Percentiles rank a stretch among this genome's conserved stretches.
phyloP scores from a whole-genome alignment of 2,113 vertebrate genomes.

The Macrotis lagotis region DNA sequence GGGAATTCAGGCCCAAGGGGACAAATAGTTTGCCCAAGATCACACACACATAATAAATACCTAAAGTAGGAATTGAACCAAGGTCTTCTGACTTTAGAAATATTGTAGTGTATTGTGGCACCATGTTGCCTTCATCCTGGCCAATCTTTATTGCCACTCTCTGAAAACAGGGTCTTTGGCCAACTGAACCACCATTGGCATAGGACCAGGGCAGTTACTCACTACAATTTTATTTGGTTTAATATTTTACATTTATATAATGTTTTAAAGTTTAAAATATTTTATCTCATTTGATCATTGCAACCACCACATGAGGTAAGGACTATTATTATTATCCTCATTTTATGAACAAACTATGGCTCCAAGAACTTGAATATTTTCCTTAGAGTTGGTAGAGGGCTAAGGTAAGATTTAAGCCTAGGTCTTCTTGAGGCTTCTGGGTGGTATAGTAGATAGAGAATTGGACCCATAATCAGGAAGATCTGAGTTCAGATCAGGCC shows the following conservation, averaged over 20 bases:
- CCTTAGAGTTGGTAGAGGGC: background rate
- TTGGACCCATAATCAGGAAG: background rate
- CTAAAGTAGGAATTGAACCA: background rate
- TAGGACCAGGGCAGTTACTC: background rate
- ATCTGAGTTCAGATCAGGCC: background rate
- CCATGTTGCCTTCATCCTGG: background rate
- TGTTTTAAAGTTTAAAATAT: background rate
- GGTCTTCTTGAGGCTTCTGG: background rate
- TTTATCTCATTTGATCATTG: background rate
- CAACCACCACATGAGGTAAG: background rate
- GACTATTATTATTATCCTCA: background rate
- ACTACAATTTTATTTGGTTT: background rate
- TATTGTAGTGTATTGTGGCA: background rate
- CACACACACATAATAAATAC: background rate
- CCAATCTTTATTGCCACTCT: background rate
- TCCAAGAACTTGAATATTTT: background rate
- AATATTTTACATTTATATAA: background rate
- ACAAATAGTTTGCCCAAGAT: background rate
- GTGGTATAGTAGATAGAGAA: background rate
- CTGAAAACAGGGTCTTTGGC: background rate
- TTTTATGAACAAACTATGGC: background rate
- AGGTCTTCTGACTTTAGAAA: background rate
- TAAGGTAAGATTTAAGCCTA: background rate
- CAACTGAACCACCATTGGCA: background rate
- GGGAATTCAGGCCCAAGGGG: background rate